Evolutionary conservation across 1,140 invertebrate species (phyloP), one percentile per base, ranked within the genome.

Genomic region (Galleria mellonella): DNA sequence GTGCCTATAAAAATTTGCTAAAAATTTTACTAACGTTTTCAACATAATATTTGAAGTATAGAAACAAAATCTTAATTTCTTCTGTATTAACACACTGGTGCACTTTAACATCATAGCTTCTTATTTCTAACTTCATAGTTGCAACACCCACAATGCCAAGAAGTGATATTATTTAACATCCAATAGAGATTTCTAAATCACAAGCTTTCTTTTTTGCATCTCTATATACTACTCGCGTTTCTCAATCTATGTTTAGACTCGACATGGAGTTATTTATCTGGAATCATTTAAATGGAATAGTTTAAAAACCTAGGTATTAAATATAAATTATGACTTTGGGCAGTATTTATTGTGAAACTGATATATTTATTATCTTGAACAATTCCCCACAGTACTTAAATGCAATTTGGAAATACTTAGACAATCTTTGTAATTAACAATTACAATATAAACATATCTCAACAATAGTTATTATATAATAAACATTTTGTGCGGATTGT

Each of bases 401-500:
- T 66, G 55, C 55, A 54, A 56, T 52, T 48, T 38, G 11, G 14
- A 47, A 41, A 6, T 44, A 15, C 33, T 8, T 43, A 31, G 6
- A 6, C 32, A 11, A 32, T 32, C 5, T 31, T 11, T 27, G 17
- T 13, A 42, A 30, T 10, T 32, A 33, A 13, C 32, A 33, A 32
- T 43, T 28, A 45, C 38, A 32, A 43, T 9, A 11, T 14, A 43
- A 50, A 49, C 37, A 53, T 37, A 49, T 49, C 38, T 58, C 47
- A 62, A 66, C 59, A 60, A 56, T 30, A 9, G 17, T 48, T 14
- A 42, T 13, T 14, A 42, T 37, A 40, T 30, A 40, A 14, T 32
- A 40, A 11, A 27, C 11, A 12, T 3, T 17, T 65, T 69, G 73
- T 77, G 72, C 76, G 53, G 62, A 68, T 53, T 62, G 73, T 81